Base-by-base conservation (phyloP, 1,140 invertebrate species). In the Trinorchestia longiramus region DNA sequence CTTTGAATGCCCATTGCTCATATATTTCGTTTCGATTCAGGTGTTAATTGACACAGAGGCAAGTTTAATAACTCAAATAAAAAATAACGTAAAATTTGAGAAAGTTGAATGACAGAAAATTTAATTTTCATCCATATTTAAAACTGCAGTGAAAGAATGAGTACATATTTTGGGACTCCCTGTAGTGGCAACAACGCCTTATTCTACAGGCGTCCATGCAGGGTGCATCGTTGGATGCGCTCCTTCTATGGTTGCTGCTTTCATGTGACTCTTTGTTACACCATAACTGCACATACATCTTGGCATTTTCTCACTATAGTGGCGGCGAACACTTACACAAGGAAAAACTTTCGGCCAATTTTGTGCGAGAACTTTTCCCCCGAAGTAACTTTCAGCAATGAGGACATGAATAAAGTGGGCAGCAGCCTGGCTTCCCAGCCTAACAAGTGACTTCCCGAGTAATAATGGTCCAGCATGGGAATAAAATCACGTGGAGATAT, bases 371-470 rank as follows among this genome's bases (percentile, higher is more conserved):
- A 94, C 43, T 94, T 94, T 92, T 17, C 15, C 92, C 92, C 6
- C 43, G 44, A 45, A 47, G 92, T 94, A 45, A 94, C 92, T 94
- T 94, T 42, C 19, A 40, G 19, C 15, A 45, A 42, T 47, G 92
- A 94, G 44, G 44, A 45, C 92, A 94, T 94, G 17, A 94, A 94
- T 47, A 94, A 94, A 17, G 36, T 47, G 43, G 43, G 47, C 40
- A 43, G 92, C 43, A 43, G n/a, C 88, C n/a, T 8, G 28, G 41
- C 43, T 3, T 41, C 36, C 11, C 43, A 41, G 88, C n/a, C 88
- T 43, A 90, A 90, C 88, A 90, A 90, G 88, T 90, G 88, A 90
- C 88, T 90, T 41, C 28, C 43, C 88, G 11, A 36, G n/a, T 90
- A 42, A 42, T 90, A 42, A 90, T 90, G 43, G n/a, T 41, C n/a